Conservation (phyloP, 2,888 invertebrate genomes). For the Pardosa pseudoannulata region DNA sequence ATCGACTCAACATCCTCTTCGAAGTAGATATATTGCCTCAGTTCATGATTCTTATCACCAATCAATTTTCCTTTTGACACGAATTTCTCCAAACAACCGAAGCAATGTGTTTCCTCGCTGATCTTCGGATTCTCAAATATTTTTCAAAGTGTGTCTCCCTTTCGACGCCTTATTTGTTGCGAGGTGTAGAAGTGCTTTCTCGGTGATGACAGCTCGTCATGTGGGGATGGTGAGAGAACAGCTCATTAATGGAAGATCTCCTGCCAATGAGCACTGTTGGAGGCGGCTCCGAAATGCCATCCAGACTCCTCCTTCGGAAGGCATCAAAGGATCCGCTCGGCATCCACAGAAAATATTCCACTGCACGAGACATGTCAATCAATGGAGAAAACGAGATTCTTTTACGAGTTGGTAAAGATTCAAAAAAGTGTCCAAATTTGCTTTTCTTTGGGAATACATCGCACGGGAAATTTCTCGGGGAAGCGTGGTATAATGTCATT, state of each 20-base stretch:
- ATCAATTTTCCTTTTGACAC: neutral
- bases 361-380: neutral
- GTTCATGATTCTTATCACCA: too few relatives aligned
- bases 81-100: neutral
- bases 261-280: constrained; percentile 38
- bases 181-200: constrained; percentile 38
- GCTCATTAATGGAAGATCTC: constrained; percentile 37
- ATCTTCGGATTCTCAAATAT: constrained; percentile 1
- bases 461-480: too few relatives aligned
- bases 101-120: neutral
- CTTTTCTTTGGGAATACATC: too few relatives aligned
- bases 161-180: constrained; percentile 61
- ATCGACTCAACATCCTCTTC: too few relatives aligned
- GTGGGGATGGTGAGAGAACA: constrained; percentile 8
- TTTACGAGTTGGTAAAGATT: neutral
- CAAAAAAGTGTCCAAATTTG: neutral
- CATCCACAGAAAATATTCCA: neutral
- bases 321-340: neutral
- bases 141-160: constrained; percentile 17
- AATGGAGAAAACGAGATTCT: neutral
- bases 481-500: too few relatives aligned
- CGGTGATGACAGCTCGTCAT: constrained; percentile 59
- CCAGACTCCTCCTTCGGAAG: neutral
- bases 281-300: constrained; percentile 25
- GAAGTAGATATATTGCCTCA: too few relatives aligned